A percentile compares a stretch with the other conserved stretches of the same genome.
Evolutionary conservation across 2,113 vertebrate species (phyloP).

Genomic region (Ophiodon elongatus): DNA sequence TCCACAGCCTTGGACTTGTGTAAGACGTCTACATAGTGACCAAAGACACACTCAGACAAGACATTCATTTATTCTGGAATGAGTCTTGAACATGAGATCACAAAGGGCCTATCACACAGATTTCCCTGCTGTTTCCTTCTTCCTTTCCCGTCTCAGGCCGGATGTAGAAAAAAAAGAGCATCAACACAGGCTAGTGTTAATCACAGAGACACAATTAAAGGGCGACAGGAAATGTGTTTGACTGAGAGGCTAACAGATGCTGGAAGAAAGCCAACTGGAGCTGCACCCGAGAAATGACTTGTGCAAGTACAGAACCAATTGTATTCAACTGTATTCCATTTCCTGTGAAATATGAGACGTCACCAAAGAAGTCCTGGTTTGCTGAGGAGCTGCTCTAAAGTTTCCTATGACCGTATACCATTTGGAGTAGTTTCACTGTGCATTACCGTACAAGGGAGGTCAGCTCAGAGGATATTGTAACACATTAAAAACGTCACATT

Average conservation of each 20-base stretch:
- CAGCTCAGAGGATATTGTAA: too few relatives aligned
- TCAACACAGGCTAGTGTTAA: constrained; percentile 6
- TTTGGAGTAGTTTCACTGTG: too few relatives aligned
- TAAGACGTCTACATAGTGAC: neutral
- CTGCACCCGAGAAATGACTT: neutral
- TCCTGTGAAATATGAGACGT: neutral
- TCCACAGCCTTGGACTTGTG: neutral
- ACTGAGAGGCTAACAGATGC: neutral
- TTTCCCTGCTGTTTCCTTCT: neutral
- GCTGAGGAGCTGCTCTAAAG: neutral
- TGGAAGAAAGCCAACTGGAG: neutral
- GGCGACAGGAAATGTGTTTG: neutral
- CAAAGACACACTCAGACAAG: neutral
- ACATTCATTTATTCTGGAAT: neutral
- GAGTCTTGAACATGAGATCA: neutral
- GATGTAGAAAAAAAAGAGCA: constrained; percentile 19
- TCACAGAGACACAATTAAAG: neutral
- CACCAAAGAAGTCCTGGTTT: neutral
- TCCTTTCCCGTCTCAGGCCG: constrained; percentile 55
- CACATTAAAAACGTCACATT: too few relatives aligned
- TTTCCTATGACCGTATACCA: neutral
- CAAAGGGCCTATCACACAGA: constrained; percentile 20
- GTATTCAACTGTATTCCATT: neutral
- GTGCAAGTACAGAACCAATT: neutral
- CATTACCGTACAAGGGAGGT: too few relatives aligned